phyloP scores from a whole-genome alignment of 1,140 invertebrate species.

The Archivesica marissinica region DNA sequence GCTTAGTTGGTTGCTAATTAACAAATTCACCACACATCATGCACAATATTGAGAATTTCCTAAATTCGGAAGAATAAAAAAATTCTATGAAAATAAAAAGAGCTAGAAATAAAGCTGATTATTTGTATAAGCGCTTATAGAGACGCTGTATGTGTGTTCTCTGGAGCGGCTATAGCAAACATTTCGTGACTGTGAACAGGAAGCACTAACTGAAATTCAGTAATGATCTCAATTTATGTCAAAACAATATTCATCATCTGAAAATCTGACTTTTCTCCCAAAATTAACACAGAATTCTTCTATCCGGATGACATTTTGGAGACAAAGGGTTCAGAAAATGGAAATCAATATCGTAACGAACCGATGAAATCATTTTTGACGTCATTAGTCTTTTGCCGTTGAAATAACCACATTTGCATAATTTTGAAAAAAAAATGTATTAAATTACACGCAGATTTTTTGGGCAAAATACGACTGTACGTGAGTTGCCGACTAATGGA shows the following conservation, averaged over 20 bases:
- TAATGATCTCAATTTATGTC: conserved; percentile 43
- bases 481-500: conserved; percentile 15
- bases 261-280: conserved; percentile 47
- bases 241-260: conserved; percentile 46
- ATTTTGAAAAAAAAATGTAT: conserved; percentile 36
- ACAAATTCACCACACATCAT: too few species aligned
- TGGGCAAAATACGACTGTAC: conserved; percentile 17
- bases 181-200: conserved; percentile 21
- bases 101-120: too few species aligned
- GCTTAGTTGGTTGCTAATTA: too few species aligned
- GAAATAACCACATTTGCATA: conserved; percentile 39
- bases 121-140: too few species aligned
- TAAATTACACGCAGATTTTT: conserved; percentile 31
- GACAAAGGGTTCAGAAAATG: conserved; percentile 29
- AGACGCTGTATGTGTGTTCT: too few species aligned
- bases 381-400: conserved; percentile 1
- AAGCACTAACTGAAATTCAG: neutral
- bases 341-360: conserved; percentile 35
- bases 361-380: conserved; percentile 36
- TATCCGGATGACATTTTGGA: conserved; percentile 29
- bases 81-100: too few species aligned
- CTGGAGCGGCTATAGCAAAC: too few species aligned
- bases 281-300: conserved; percentile 32
- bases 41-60: too few species aligned
- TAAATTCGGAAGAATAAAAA: too few species aligned